Base-by-base conservation (phyloP, 2,888 invertebrate genomes). In the Pyrgus malvae region DNA sequence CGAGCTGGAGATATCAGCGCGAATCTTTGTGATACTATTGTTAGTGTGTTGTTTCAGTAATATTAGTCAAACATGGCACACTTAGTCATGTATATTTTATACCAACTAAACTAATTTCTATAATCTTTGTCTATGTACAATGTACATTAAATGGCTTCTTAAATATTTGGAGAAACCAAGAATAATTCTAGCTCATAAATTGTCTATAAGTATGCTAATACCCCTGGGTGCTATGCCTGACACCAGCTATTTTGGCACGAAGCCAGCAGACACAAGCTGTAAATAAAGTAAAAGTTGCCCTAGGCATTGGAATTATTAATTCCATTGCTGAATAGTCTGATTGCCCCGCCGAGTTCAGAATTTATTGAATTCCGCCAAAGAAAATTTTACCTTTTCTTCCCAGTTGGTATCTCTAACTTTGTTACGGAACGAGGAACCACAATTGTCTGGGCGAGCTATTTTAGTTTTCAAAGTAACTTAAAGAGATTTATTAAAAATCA, bases 191-290 rank as follows among this genome's bases (percentile, higher is more conserved):
- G n/a, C n/a, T n/a, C n/a, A n/a, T n/a, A n/a, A n/a, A n/a, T 25
- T 35, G 27, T 48, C 27, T 38, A 17, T 38, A 38, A 41, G 38
- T 19, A 46, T 31, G n/a, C 16, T 50, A 35, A 42, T 50, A 6
- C 42, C 41, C 49, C 19, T 41, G 16, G 48, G 42, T 48, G 17
- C 42, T 48, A 37, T 38, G 11, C 42, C 55, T 37, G 35, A 44
- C 29, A 42, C 42, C 48, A 44, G 44, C 41, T 54, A 56, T 48
- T 55, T 49, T 59, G 59, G 59, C 55, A 19, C 7, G 35, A 41
- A 7, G 51, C 59, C 59, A 59, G 45, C 37, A 44, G 33, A 53
- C 42, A 41, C 14, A 41, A 12, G 27, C 35, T 41, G 23, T 49
- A 25, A 56, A 56, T 50, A 50, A 35, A 42, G 41, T 17, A 40